Evolutionary conservation across 2,113 vertebrate genomes (phyloP).

Genomic region (Nansenia antarctica): DNA sequence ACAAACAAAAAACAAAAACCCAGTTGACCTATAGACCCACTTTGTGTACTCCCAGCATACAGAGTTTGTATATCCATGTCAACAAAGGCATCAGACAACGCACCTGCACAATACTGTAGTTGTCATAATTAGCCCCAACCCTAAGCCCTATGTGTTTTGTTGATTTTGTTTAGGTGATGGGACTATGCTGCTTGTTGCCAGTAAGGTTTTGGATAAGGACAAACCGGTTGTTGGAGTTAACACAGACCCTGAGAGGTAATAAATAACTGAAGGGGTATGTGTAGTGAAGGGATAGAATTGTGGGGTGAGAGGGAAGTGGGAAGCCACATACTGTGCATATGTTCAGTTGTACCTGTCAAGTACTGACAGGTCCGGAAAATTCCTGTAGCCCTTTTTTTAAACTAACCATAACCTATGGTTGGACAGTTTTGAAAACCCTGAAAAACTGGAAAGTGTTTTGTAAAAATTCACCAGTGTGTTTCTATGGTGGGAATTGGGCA

Average conservation of each 20-base stretch:
- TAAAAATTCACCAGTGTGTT: too few relatives aligned
- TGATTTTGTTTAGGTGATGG: constrained; percentile 86
- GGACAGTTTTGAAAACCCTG: too few relatives aligned
- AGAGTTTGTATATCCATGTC: too few relatives aligned
- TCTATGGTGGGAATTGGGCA: too few relatives aligned
- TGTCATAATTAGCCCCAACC: background rate
- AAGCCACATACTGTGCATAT: too few relatives aligned
- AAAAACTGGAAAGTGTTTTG: too few relatives aligned
- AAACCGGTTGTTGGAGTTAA: constrained; percentile 97
- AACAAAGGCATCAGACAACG: too few relatives aligned
- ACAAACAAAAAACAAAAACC: background rate
- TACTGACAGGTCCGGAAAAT: too few relatives aligned
- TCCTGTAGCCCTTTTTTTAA: too few relatives aligned
- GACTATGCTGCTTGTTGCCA: constrained; percentile 96
- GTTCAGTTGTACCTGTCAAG: too few relatives aligned
- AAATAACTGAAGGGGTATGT: background rate
- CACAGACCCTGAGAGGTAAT: constrained; percentile 97
- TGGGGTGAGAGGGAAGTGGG: background rate
- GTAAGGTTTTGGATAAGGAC: constrained; percentile 91
- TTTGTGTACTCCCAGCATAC: background rate
- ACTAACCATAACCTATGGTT: too few relatives aligned
- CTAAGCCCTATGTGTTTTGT: constrained; percentile 19
- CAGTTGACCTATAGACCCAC: background rate
- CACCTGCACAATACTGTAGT: too few relatives aligned
- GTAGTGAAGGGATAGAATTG: background rate